Base-by-base conservation (phyloP, 2,113 vertebrate genomes). In the Phylloscopus whistleri region DNA sequence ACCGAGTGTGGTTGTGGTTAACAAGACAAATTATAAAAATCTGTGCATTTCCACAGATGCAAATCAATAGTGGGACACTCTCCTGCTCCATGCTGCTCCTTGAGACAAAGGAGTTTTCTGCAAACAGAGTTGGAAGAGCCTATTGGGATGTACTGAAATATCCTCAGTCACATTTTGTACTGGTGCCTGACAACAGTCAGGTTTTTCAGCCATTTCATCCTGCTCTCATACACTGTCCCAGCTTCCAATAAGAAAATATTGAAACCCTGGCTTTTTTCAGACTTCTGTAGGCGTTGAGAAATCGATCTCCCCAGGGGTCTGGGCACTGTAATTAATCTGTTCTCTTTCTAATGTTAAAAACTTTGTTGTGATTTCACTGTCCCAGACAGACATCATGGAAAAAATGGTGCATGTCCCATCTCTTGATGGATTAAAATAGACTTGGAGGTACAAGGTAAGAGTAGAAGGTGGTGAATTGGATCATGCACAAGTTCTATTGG, bases 251-350 rank as follows among this genome's bases (percentile, higher is more conserved):
- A 37, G 33, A 51, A 90, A 77, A 52, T 53, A 24, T 24, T 77
- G 56, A 82, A 92, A 78, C 19, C 3, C 35, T 8, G 18, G 26
- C 10, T 37, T 74, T 84, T 92, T 39, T 43, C 46, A 69, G 63
- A 56, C 21, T 58, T 78, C 48, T 49, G 46, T 23, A 56, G 76
- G 16, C 27, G 23, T 8, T 58, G 37, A 77, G 37, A 72, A 91
- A 86, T 48, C 0, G 0, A 53, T 79, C 55, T 77, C 60, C 55
- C 14, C 1, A 1, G 27, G 41, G 41, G 33, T 84, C 55, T 69
- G 46, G 24, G 9, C 37, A 60, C 24, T 12, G 23, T 60, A 84
- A 76, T 31, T 67, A 39, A 41, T 52, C 82, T 83, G 28, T 31
- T 89, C 59, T 59, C 13, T 35, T 84, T 80, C n/a, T 66, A 46